These are phyloP conservation scores for Ommatoiulus sabulosus DNA, from an alignment of 2,888 invertebrate genomes.

Conservation along the genomic window DNA sequence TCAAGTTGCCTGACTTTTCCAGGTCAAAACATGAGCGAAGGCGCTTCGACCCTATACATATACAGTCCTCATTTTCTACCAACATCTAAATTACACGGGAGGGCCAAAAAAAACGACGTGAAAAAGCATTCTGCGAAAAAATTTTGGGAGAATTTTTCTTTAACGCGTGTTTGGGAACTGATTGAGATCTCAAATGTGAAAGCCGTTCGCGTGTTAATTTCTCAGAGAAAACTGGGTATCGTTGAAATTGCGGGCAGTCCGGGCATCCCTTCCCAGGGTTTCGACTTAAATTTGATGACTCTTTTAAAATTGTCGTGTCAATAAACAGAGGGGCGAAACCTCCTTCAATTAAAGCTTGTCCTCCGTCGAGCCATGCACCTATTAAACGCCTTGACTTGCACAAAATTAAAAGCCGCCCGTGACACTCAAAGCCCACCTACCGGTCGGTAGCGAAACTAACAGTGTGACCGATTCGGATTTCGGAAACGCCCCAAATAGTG, in stretches of 20 bases:
- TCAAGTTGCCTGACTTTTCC: no score
- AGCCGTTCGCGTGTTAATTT: neutral
- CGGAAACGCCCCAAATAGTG: neutral
- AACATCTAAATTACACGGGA: no score
- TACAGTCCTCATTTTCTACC: no score
- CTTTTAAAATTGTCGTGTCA: neutral
- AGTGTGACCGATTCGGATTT: neutral
- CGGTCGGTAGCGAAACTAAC: neutral
- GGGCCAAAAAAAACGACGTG: no score
- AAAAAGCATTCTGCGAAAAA: neutral
- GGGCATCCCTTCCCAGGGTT: neutral
- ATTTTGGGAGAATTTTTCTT: neutral
- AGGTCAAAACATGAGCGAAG: no score
- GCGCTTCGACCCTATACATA: no score
- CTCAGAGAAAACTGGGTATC: neutral
- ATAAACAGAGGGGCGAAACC: neutral
- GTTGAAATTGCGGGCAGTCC: neutral
- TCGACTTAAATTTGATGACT: constrained; percentile 17
- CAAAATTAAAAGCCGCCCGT: neutral
- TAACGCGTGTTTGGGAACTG: neutral
- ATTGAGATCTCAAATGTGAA: constrained; percentile 1
- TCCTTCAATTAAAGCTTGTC: neutral
- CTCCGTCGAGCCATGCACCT: neutral
- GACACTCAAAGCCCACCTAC: neutral
- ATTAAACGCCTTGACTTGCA: neutral